These are phyloP conservation scores for Bellardia pandia DNA, from an alignment of 2,888 invertebrate genomes.

Conservation along the genomic window DNA sequence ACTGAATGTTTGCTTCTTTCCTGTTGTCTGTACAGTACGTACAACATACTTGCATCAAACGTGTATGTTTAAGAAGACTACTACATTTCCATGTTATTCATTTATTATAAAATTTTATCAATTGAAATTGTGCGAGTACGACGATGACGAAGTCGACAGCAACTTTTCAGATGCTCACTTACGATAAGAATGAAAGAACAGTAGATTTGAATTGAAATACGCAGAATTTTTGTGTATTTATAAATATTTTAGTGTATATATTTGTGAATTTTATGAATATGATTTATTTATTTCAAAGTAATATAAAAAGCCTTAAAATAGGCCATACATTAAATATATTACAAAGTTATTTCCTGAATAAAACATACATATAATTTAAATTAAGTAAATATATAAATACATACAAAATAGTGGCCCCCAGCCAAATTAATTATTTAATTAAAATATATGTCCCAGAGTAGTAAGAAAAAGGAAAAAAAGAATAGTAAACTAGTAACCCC, in stretches of 20 bases:
- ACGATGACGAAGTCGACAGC: neutral
- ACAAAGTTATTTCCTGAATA: no score
- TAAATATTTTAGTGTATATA: neutral
- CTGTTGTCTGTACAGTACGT: conserved; percentile 9
- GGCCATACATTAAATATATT: no score
- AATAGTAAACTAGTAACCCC: no score
- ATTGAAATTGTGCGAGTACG: conserved; percentile 21
- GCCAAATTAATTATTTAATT: no score
- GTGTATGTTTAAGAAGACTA: neutral
- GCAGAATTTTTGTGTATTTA: neutral
- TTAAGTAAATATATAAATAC: no score
- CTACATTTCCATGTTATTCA: conserved; percentile 7
- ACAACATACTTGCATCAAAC: no score
- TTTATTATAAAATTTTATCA: conserved; percentile 24
- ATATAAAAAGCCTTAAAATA: no score
- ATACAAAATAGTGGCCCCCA: no score
- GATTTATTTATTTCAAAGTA: neutral
- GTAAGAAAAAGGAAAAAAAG: no score
- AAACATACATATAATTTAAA: no score
- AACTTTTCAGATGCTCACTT: conserved; percentile 7
- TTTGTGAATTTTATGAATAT: neutral
- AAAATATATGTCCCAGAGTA: no score
- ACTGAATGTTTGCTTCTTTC: conserved; percentile 33
- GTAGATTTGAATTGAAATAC: neutral
- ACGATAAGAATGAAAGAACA: neutral